Evolutionary conservation across 2,888 invertebrate species (phyloP).

Genomic region (Unio delphinus): DNA sequence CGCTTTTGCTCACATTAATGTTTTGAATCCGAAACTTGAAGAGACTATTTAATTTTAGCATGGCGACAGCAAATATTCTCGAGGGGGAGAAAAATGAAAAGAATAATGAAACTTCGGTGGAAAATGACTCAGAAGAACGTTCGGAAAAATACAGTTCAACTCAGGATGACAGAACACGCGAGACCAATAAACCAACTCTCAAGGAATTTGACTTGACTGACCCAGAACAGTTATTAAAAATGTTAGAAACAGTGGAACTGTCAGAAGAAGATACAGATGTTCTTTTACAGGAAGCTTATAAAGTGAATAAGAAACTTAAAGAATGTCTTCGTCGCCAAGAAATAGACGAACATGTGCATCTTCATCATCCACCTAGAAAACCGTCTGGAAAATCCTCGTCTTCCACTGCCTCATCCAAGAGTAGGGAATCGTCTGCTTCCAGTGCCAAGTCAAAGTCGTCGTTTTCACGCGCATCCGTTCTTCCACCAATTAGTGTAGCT

Average conservation of each 20-base stretch:
- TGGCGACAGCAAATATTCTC: neutral
- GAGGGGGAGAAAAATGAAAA: neutral
- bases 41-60: neutral
- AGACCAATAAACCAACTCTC: neutral
- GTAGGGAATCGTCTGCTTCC: too few species aligned
- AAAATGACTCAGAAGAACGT: neutral
- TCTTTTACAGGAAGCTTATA: slow-evolving; percentile 55
- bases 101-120: neutral
- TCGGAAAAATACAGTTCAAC: neutral
- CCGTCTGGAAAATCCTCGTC: too few species aligned
- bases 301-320: slow-evolving; percentile 53
- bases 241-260: slow-evolving; percentile 51
- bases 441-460: too few species aligned
- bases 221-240: slow-evolving; percentile 45
- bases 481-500: too few species aligned
- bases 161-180: neutral
- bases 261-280: slow-evolving; percentile 59
- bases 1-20: slow-evolving; percentile 11
- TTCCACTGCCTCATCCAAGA: too few species aligned
- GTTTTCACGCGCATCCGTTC: too few species aligned
- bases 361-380: too few species aligned
- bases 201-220: slow-evolving; percentile 36
- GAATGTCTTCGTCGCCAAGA: slow-evolving; percentile 48
- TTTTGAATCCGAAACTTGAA: too few species aligned
- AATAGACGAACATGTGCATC: neutral